phyloP scores from a whole-genome alignment of 2,888 invertebrate species.

The Julus scanicus region DNA sequence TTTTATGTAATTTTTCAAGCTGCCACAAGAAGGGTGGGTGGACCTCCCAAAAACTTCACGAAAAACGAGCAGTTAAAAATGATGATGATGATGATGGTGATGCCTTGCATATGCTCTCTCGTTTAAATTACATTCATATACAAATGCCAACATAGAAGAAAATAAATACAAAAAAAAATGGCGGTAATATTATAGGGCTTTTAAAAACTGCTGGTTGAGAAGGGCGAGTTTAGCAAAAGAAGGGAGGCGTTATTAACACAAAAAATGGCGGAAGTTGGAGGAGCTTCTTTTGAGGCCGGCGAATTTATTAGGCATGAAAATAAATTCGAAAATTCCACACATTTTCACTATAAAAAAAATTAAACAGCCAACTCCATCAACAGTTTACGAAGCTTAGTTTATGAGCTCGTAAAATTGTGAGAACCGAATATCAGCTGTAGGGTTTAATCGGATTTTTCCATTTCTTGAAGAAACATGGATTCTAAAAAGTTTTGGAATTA shows the following conservation, averaged over 20 bases:
- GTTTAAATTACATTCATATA: not conserved
- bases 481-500: not conserved
- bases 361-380: not conserved
- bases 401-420: not conserved
- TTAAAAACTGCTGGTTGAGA: slow-evolving; percentile 18
- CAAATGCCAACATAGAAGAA: not conserved
- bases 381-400: not conserved
- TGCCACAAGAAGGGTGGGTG: not conserved
- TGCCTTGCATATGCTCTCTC: not conserved
- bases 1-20: not conserved
- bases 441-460: not conserved
- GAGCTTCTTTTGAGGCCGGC: not conserved
- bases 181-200: not conserved
- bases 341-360: not conserved
- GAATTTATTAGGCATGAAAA: slow-evolving; percentile 14
- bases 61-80: slow-evolving; percentile 11
- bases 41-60: not conserved
- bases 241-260: not conserved
- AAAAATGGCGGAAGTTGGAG: not conserved
- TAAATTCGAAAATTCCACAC: not conserved
- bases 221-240: not conserved
- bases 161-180: not conserved
- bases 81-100: not conserved
- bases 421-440: not conserved
- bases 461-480: not conserved